These are phyloP conservation scores for Montipora capricornis DNA, from an alignment of 64 coral and sea anemone species.

Conservation along the genomic window DNA sequence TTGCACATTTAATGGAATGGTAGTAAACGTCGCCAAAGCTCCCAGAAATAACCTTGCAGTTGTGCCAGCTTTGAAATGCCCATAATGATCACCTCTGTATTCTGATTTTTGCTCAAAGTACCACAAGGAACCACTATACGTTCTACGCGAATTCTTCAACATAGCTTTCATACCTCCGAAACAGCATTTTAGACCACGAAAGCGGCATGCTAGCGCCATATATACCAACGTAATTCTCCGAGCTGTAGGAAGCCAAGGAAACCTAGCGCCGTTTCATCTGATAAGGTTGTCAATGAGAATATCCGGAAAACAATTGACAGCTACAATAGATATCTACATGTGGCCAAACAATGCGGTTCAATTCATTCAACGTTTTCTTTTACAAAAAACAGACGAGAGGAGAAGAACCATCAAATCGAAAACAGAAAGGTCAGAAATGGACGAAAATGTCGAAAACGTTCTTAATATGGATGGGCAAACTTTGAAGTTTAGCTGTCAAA, in stretches of 20 bases:
- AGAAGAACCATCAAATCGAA: not conserved
- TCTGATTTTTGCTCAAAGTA: constrained; percentile 19
- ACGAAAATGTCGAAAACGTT: not conserved
- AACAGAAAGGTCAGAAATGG: not conserved
- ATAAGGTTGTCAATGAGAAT: constrained; percentile 4
- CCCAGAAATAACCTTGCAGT: not conserved
- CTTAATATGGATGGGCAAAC: not conserved
- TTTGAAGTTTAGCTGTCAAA: not conserved
- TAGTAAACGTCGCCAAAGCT: constrained; percentile 26
- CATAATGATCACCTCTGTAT: constrained; percentile 1
- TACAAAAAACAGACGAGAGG: not conserved
- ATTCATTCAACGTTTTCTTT: not conserved
- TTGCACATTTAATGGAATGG: not conserved
- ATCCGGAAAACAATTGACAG: constrained; percentile 26
- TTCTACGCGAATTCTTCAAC: not conserved
- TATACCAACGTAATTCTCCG: not conserved
- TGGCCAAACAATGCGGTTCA: constrained; percentile 3
- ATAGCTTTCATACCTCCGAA: constrained; percentile 1
- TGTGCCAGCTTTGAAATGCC: not conserved
- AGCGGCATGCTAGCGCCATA: not conserved
- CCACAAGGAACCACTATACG: not conserved
- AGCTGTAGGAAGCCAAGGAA: not conserved
- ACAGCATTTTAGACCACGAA: not conserved
- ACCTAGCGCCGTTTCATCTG: not conserved
- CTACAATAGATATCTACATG: not conserved